A percentile compares a stretch with the other conserved stretches of the same genome.
These are phyloP conservation scores for Euleptes europaea DNA, from an alignment of 2,113 vertebrate genomes.

Conservation along the genomic window DNA sequence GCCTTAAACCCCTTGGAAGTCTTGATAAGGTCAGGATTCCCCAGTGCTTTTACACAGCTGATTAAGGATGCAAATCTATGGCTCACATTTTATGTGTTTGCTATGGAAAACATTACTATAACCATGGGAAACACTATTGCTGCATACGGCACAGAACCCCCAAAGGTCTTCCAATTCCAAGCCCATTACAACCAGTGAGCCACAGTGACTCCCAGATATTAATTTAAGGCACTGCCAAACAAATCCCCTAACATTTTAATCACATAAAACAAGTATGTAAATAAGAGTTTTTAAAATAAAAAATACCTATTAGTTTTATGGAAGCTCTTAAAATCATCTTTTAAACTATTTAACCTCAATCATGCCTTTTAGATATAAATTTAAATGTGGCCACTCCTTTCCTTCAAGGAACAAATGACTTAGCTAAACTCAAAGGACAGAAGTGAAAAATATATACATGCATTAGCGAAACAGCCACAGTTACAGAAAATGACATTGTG, in stretches of 20 bases:
- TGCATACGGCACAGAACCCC: too few species aligned
- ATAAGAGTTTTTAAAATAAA: background rate
- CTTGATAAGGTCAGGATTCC: too few species aligned
- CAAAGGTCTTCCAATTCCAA: too few species aligned
- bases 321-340: background rate
- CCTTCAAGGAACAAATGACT: background rate
- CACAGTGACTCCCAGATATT: too few species aligned
- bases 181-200: too few species aligned
- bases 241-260: background rate
- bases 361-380: conserved; percentile 22
- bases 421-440: background rate
- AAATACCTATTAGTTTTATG: background rate
- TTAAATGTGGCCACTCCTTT: background rate
- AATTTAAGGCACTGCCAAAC: too few species aligned
- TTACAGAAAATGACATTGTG: background rate
- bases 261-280: background rate
- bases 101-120: too few species aligned
- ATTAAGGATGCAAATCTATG: too few species aligned
- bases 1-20: too few species aligned
- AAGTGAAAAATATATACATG: background rate
- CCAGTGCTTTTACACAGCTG: too few species aligned
- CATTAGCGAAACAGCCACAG: background rate
- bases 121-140: too few species aligned
- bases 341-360: background rate
- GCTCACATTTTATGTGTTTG: too few species aligned